These are phyloP conservation scores for Stomatorhinus ivindoensis DNA, from an alignment of 2,113 vertebrate genomes.

Conservation along the genomic window DNA sequence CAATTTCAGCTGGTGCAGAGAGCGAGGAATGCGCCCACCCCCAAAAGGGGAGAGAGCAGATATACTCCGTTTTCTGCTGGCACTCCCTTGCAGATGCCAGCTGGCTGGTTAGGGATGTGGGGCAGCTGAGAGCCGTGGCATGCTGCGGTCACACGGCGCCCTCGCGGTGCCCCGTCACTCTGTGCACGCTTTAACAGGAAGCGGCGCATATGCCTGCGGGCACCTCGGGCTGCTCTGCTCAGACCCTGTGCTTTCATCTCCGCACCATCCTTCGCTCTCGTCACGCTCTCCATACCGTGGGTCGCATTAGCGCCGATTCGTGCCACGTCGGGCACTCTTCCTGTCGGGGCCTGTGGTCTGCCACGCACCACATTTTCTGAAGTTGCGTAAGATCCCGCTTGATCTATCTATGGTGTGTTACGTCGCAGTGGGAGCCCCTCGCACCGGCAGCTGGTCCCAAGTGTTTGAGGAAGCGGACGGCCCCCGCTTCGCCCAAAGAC, in stretches of 20 bases:
- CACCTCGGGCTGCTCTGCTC: not conserved
- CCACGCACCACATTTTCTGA: not conserved
- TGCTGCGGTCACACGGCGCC: not conserved
- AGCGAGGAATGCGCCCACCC: not conserved
- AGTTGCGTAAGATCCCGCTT: not conserved
- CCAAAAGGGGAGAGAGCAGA: not conserved
- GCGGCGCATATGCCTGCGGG: not conserved
- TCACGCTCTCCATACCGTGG: not conserved
- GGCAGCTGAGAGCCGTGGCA: not conserved
- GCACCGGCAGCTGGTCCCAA: not conserved
- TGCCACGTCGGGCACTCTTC: not conserved
- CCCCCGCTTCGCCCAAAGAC: not conserved
- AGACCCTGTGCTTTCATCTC: not conserved
- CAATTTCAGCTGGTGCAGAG: not conserved
- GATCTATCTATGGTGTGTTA: not conserved
- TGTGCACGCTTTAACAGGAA: not conserved
- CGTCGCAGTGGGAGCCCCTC: not conserved
- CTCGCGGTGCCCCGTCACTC: not conserved
- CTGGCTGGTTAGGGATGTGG: not conserved
- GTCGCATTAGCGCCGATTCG: not conserved
- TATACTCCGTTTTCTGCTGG: not conserved
- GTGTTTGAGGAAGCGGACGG: not conserved
- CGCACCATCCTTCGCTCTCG: not conserved
- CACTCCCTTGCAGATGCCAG: not conserved
- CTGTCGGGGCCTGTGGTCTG: not conserved